Conservation (phyloP, 2,888 invertebrate genomes). For the Calameuta pallipes region DNA sequence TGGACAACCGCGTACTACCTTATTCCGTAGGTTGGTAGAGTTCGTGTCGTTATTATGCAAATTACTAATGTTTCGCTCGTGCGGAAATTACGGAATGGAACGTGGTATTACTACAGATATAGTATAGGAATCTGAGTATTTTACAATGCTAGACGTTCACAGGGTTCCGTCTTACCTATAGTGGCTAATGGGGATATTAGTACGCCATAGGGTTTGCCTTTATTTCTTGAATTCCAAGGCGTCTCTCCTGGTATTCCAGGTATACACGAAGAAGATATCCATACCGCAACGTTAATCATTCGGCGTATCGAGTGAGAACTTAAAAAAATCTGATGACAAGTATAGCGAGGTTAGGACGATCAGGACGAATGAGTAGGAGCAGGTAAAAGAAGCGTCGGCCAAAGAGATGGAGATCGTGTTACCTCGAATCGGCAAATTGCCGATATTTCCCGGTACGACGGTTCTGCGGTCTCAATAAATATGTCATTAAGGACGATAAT, state of each 20-base stretch:
- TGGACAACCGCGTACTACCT: not conserved
- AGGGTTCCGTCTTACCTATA: not conserved
- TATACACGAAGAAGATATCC: not conserved
- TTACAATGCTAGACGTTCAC: not conserved
- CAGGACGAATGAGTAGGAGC: not conserved
- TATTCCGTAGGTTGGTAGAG: not conserved
- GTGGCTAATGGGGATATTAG: not conserved
- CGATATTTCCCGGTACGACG: conserved; percentile 36
- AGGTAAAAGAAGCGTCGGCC: not conserved
- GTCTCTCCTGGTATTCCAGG: not conserved
- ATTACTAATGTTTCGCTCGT: conserved; percentile 35
- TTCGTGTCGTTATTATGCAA: conserved; percentile 43
- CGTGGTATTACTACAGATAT: not conserved
- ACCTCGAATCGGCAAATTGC: conserved; percentile 48
- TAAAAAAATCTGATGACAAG: not conserved
- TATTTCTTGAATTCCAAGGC: not conserved
- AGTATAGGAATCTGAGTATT: not conserved
- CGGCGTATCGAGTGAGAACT: not conserved
- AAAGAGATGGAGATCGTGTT: conserved; percentile 26
- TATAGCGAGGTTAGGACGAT: not conserved
- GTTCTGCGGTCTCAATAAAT: conserved; percentile 40
- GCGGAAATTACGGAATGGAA: conserved; percentile 11
- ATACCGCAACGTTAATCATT: not conserved
- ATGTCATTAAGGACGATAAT: conserved; percentile 52
- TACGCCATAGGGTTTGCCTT: not conserved